Conservation (phyloP, 1,140 invertebrate genomes). For the Aphidius gifuensis region DNA sequence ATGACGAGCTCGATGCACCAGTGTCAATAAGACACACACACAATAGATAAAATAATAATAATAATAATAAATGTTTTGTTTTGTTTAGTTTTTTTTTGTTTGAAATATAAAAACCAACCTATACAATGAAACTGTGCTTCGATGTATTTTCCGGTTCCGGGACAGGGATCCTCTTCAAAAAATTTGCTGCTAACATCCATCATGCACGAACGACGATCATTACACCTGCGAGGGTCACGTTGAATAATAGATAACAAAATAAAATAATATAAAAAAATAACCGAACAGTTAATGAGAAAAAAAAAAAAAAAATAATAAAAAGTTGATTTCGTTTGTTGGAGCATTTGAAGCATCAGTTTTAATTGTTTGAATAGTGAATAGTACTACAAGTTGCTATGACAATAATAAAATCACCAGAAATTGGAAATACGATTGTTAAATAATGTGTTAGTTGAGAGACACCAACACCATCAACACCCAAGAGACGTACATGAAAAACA, state of each 20-base stretch:
- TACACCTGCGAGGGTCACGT: conserved; percentile 49
- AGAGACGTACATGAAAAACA: neutral
- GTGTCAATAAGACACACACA: too few relatives aligned
- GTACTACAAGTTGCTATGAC: too few relatives aligned
- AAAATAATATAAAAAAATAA: conserved; percentile 12
- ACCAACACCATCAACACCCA: conserved; percentile 1
- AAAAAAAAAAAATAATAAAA: too few relatives aligned
- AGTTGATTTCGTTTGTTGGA: too few relatives aligned
- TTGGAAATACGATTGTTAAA: too few relatives aligned
- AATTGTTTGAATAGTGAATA: too few relatives aligned
- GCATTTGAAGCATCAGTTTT: too few relatives aligned
- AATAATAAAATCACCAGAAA: too few relatives aligned
- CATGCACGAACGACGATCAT: conserved; percentile 48
- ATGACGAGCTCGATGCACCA: conserved; percentile 21
- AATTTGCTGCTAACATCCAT: conserved; percentile 53
- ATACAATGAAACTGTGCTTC: conserved; percentile 62
- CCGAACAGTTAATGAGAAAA: conserved; percentile 1
- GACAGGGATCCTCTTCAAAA: conserved; percentile 62
- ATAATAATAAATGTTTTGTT: too few relatives aligned
- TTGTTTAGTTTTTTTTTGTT: too few relatives aligned
- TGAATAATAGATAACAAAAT: conserved; percentile 30
- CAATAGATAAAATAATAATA: too few relatives aligned
- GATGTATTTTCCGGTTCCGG: conserved; percentile 61
- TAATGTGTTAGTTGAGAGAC: neutral
- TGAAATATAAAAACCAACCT: conserved; percentile 49